phyloP scores from a whole-genome alignment of 2,888 invertebrate genomes.

The Acanthosepion lycidas region DNA sequence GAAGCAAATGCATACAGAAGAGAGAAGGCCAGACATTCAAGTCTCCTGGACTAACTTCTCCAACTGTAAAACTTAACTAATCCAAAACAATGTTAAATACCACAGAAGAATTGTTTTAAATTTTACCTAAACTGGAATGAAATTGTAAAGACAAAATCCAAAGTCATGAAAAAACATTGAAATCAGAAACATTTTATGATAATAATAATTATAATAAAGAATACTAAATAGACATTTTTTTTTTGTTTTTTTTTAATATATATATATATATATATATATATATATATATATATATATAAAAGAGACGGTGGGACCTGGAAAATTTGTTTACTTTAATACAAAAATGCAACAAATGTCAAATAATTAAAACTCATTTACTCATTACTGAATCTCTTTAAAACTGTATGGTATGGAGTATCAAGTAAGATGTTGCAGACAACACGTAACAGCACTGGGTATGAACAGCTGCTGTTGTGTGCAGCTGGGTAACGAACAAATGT shows the following conservation, averaged over 20 bases:
- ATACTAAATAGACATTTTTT: constrained; percentile 45
- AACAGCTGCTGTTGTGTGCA: constrained; percentile 46
- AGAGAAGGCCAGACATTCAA: not conserved
- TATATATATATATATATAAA: not conserved
- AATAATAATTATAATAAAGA: constrained; percentile 45
- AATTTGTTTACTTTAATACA: constrained; percentile 47
- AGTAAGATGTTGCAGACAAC: constrained; percentile 48
- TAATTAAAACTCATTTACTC: constrained; percentile 45
- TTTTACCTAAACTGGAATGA: constrained; percentile 46
- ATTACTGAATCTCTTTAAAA: constrained; percentile 45
- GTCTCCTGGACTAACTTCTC: constrained; percentile 36
- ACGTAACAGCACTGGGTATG: constrained; percentile 47
- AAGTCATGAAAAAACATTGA: constrained; percentile 45
- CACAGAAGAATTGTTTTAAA: constrained; percentile 39
- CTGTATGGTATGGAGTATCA: constrained; percentile 45
- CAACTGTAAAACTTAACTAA: constrained; percentile 48
- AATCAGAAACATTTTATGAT: constrained; percentile 44
- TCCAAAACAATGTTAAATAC: constrained; percentile 40
- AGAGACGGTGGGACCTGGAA: constrained; percentile 46
- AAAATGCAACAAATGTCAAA: constrained; percentile 48
- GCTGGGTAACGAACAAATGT: constrained; percentile 35
- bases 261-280: too few relatives aligned
- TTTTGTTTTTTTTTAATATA: too few relatives aligned
- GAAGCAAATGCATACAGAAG: constrained; percentile 45
- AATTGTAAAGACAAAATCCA: constrained; percentile 47